phyloP scores from a whole-genome alignment of 1,140 invertebrate species.

The Ips typographus region DNA sequence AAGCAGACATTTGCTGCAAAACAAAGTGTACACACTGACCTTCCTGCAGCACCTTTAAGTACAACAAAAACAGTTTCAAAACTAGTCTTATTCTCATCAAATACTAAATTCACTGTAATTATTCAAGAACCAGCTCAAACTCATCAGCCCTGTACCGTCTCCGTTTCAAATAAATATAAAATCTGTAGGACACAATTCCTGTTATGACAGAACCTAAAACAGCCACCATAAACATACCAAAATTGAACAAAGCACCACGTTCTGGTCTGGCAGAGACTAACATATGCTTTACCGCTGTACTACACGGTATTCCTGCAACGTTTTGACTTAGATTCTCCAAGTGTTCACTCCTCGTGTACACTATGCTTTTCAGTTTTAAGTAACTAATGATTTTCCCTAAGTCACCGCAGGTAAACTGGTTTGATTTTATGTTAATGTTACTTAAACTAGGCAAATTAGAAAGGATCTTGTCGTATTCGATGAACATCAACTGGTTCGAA shows the following conservation, averaged over 20 bases:
- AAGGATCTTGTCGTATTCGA: constrained; percentile 45
- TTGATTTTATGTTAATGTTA: constrained; percentile 45
- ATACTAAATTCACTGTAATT: constrained; percentile 17
- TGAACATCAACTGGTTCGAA: constrained; percentile 42
- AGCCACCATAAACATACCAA: constrained; percentile 23
- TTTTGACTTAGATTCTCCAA: constrained; percentile 45
- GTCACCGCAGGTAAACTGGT: constrained; percentile 45
- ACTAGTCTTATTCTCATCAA: background rate
- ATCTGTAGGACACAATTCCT: constrained; percentile 34
- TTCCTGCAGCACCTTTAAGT: background rate
- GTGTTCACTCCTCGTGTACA: constrained; percentile 43
- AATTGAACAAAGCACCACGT: constrained; percentile 21
- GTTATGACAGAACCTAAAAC: constrained; percentile 31
- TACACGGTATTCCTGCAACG: constrained; percentile 48
- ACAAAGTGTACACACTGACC: background rate
- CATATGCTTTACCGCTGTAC: constrained; percentile 21
- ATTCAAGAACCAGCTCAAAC: constrained; percentile 43
- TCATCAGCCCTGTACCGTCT: constrained; percentile 45
- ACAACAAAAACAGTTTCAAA: no score
- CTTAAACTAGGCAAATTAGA: constrained; percentile 41
- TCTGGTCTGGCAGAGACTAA: background rate
- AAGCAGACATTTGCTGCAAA: constrained; percentile 14
- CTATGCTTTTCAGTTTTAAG: constrained; percentile 42
- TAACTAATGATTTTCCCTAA: constrained; percentile 43
- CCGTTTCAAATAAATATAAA: constrained; percentile 41